Base-by-base conservation (phyloP, 1,140 invertebrate genomes). In the Drosophila elegans region DNA sequence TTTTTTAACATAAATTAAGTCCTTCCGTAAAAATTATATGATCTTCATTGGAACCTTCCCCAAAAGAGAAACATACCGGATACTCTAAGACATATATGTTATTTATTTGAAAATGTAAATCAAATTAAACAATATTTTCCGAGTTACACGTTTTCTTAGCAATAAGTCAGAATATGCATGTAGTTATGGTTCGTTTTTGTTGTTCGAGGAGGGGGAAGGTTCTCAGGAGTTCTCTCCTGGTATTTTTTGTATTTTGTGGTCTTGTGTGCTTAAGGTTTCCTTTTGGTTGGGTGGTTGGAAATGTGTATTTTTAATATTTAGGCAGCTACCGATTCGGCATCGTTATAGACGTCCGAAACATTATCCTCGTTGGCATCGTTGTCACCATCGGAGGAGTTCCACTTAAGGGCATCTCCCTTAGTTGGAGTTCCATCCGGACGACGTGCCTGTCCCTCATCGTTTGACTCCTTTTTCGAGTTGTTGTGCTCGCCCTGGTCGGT, bases 341-440 rank as follows among this genome's bases (percentile, higher is more conserved):
- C 68, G n/a, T 16, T 29, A 13, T 68, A 66, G 27, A 32, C 52
- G 54, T 82, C 80, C 46, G 80, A 84, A 16, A 71, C 59, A 9
- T 57, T 54, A 7, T 79, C 80, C 11, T 38, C 77, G 3, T 67
- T 54, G 48, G 39, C 52, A 46, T 71, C 54, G 3, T 60, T 29
- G 1, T 60, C 73, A 13, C 41, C 73, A 9, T 61, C 59, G 6
- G 72, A 64, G n/a, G 72, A 64, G n/a, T 49, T 42, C 13, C 41
- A 76, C 25, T 76, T 68, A 13, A 46, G 44, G 41, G 3, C 54
- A 1, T 52, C 78, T 13, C 44, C 38, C n/a, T 72, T 77, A n/a
- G 60, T 32, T 34, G 48, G 44, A 0, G 76, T 46, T 10, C 39
- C 62, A 12, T 3, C 39, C 21, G 34, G 0, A 42, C 29, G 12